Evolutionary conservation across 2,113 vertebrate genomes (phyloP).

Genomic region (Heterotis niloticus): DNA sequence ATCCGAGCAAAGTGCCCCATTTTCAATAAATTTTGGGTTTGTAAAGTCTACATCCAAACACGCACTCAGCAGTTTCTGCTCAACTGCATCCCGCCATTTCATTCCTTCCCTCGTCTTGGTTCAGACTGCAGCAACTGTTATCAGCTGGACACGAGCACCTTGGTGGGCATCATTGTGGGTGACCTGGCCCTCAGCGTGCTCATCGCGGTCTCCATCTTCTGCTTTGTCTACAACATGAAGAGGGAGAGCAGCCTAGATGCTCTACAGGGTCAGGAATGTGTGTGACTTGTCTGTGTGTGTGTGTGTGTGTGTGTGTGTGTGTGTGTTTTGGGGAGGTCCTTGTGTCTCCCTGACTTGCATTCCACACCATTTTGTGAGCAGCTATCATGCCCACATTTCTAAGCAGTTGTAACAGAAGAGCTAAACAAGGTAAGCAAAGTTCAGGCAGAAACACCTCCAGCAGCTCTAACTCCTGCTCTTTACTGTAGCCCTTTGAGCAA

Average conservation of each 20-base stretch:
- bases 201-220: constrained; percentile 59
- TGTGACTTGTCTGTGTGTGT: neutral
- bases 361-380: too few species aligned
- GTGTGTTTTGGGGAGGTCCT: neutral
- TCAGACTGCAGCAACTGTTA: constrained; percentile 63
- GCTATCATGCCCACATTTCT: too few species aligned
- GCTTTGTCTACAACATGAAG: constrained; percentile 47
- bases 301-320: neutral
- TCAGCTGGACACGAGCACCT: constrained; percentile 50
- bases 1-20: neutral
- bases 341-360: too few species aligned
- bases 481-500: too few species aligned
- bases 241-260: constrained; percentile 38
- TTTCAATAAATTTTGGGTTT: too few species aligned
- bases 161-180: constrained; percentile 55
- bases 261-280: constrained; percentile 42
- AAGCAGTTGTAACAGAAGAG: too few species aligned
- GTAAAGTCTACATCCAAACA: neutral
- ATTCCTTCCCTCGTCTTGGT: neutral
- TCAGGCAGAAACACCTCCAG: too few species aligned
- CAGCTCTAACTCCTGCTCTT: too few species aligned
- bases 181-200: constrained; percentile 65
- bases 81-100: neutral
- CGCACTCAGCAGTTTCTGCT: neutral
- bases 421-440: too few species aligned